phyloP scores from a whole-genome alignment of 2,113 vertebrate species.

The Lethenteron camtschaticum region DNA sequence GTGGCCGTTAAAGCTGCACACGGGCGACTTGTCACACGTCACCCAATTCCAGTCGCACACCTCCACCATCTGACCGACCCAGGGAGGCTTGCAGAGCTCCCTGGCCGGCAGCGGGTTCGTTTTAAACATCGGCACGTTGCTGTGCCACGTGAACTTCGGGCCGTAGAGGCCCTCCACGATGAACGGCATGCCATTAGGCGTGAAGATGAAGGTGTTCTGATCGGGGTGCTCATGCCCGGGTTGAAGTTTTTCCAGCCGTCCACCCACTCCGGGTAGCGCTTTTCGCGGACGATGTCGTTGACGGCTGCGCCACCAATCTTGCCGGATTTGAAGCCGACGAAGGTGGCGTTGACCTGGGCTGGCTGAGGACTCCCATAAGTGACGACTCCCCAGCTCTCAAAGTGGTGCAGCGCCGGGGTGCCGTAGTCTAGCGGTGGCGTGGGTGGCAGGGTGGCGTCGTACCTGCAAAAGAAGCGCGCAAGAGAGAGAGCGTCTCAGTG shows the following conservation, averaged over 20 bases:
- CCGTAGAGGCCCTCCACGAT: conserved; percentile 92
- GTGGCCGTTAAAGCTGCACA: conserved; percentile 50
- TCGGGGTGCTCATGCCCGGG: conserved; percentile 90
- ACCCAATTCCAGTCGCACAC: conserved; percentile 87
- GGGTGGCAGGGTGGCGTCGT: conserved; percentile 46
- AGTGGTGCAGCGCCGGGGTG: conserved; percentile 49
- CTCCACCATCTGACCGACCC: conserved; percentile 89
- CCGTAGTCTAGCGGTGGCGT: conserved; percentile 58
- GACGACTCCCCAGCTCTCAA: conserved; percentile 95
- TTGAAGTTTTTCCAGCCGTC: conserved; percentile 92
- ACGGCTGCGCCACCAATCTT: conserved; percentile 89
- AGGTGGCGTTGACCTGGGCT: conserved; percentile 44
- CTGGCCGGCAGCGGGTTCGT: conserved; percentile 42
- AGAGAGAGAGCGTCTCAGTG: no score
- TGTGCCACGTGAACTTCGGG: conserved; percentile 73
- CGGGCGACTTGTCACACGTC: conserved; percentile 58
- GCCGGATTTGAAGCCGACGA: conserved; percentile 91
- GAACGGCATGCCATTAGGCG: conserved; percentile 89
- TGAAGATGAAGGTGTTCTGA: conserved; percentile 95
- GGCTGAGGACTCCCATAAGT: conserved; percentile 71
- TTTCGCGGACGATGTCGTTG: conserved; percentile 75
- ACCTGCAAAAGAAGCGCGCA: conserved; percentile 28
- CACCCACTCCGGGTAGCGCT: conserved; percentile 82
- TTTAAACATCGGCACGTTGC: conserved; percentile 68
- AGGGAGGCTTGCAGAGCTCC: conserved; percentile 71